These are phyloP conservation scores for Ferrisia virgata DNA, from an alignment of 2,888 invertebrate genomes.

Conservation along the genomic window DNA sequence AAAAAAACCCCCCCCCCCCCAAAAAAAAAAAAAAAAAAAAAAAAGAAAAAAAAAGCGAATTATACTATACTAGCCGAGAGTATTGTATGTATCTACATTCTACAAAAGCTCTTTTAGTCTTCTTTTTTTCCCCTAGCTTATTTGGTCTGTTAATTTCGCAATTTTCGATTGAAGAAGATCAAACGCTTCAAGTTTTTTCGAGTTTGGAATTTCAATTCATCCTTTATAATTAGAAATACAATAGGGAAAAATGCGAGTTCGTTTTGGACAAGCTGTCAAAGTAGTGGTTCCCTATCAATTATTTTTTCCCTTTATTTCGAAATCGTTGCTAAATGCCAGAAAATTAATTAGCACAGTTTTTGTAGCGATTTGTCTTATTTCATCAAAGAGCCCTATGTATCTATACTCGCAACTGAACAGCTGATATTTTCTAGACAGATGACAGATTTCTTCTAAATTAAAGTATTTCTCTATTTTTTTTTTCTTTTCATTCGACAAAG, in stretches of 20 bases:
- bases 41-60: background rate
- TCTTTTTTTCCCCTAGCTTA: background rate
- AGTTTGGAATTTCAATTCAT: conserved; percentile 2
- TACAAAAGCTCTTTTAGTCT: background rate
- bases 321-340: conserved; percentile 15
- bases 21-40: no score
- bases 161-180: background rate
- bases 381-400: background rate
- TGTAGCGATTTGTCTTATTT: background rate
- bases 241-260: background rate
- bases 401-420: no score
- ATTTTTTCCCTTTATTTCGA: background rate
- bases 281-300: background rate
- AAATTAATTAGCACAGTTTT: conserved; percentile 9
- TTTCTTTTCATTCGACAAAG: no score
- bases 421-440: background rate
- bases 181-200: background rate
- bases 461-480: background rate
- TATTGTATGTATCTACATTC: background rate
- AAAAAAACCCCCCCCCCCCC: no score
- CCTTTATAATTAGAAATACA: conserved; percentile 16
- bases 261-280: conserved; percentile 11
- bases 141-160: conserved; percentile 10
- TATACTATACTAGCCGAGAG: background rate
- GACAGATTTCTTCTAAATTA: background rate